phyloP scores from a whole-genome alignment of 2,113 vertebrate genomes.

The Vireo altiloquus region DNA sequence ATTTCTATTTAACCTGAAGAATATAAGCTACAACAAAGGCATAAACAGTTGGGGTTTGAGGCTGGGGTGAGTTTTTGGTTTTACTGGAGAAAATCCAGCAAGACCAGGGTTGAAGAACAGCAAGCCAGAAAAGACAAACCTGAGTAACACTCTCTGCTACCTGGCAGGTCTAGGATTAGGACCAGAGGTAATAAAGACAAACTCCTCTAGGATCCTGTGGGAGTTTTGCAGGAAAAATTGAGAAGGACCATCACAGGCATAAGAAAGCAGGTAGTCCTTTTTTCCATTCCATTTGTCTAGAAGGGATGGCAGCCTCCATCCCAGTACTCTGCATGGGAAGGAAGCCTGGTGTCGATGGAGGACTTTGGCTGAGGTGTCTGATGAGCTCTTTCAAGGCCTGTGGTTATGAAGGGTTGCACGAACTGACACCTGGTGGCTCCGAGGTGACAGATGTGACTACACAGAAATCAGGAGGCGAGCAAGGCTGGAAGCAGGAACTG shows the following conservation, averaged over 20 bases:
- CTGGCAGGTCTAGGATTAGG: not conserved
- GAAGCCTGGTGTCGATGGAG: not conserved
- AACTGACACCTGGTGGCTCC: not conserved
- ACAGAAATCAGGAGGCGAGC: not conserved
- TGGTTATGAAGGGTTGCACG: not conserved
- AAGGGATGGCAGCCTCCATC: not conserved
- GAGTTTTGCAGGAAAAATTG: not conserved
- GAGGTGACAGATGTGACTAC: not conserved
- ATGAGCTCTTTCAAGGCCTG: not conserved
- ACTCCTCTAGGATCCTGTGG: rapidly evolving
- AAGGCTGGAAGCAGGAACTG: not conserved
- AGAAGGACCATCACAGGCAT: not conserved
- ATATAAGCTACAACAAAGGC: not conserved
- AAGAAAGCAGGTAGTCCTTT: not conserved
- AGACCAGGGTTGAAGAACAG: not conserved
- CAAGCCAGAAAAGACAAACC: not conserved
- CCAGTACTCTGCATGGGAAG: not conserved
- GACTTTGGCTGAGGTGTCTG: not conserved
- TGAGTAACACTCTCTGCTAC: not conserved
- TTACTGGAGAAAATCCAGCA: not conserved
- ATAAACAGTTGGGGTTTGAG: not conserved
- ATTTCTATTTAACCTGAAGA: not conserved
- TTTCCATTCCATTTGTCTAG: not conserved
- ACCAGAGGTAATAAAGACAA: not conserved
- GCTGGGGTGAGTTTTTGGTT: not conserved